Evolutionary conservation across 2,888 invertebrate species (phyloP), one percentile per base, ranked within the genome.

Genomic region (Noctua pronuba): DNA sequence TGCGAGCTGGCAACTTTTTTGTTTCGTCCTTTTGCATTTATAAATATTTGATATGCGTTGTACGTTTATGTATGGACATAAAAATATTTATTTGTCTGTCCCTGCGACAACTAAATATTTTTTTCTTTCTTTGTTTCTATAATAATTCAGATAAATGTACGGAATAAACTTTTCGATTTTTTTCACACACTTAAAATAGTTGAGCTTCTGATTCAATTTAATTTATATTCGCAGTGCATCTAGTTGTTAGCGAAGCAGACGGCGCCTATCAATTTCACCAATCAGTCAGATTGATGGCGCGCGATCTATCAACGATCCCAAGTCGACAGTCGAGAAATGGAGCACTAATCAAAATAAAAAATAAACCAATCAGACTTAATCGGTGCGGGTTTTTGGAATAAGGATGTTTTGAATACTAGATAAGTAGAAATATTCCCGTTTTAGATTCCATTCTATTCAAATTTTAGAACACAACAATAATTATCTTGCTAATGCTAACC

Each of bases 231-330:
- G n/a, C 55, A 73, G 55, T 86, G 92, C 89, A 91, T 87, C 79
- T 84, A 86, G 85, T 89, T 88, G 87, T 88, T 86, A 87, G 88
- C 83, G 74, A 86, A 68, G 89, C 90, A 94, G 94, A 94, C 94
- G 95, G 95, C 95, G 95, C 95, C 95, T 94, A 91, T 92, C 95
- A 94, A 95, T 95, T 95, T 93, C 90, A 92, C 91, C 94, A 95
- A 95, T 94, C 92, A 94, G 89, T 90, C 92, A 92, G 93, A 94
- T 94, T 94, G 94, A 93, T 92, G 91, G 91, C 92, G 88, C 89
- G 91, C 91, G 89, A 92, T 93, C 92, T 91, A 92, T 92, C 91
- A 91, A 91, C 82, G 88, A 86, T 86, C 82, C 87, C 84, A 88
- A 85, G 88, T 88, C 88, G 80, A 84, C 83, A 85, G 66, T 80